Conservation (phyloP, 2,113 vertebrate species). For the Otus sunia region DNA sequence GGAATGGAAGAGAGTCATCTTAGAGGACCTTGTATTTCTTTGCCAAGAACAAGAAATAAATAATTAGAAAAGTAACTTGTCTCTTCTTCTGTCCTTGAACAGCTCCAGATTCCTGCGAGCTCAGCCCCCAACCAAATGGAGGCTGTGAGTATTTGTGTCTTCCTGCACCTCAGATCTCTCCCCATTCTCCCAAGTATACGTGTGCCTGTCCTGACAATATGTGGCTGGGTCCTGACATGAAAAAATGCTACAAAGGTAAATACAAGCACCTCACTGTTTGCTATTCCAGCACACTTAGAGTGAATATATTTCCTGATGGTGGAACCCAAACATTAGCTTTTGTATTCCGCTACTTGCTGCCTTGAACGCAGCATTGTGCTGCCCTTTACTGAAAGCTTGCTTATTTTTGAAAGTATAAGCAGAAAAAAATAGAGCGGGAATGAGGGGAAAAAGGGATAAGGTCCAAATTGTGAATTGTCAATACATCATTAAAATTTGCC, state of each 20-base stretch:
- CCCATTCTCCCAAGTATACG: slow-evolving; percentile 92
- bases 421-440: not conserved
- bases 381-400: not conserved
- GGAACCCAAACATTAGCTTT: not conserved
- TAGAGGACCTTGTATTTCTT: not conserved
- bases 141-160: slow-evolving; percentile 97
- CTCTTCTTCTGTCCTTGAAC: not conserved
- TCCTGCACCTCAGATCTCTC: slow-evolving; percentile 90
- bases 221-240: slow-evolving; percentile 94
- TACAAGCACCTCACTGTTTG: fast-evolving
- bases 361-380: not conserved
- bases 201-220: slow-evolving; percentile 93
- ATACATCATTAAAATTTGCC: not conserved
- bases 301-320: not conserved
- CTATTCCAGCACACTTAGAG: not conserved
- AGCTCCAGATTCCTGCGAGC: slow-evolving; percentile 90
- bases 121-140: slow-evolving; percentile 87
- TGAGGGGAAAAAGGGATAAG: not conserved
- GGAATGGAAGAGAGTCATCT: not conserved
- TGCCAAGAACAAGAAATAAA: not conserved
- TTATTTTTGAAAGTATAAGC: not conserved
- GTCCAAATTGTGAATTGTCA: not conserved
- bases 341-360: not conserved
- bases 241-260: slow-evolving; percentile 88
- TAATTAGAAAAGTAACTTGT: not conserved